Conservation (phyloP, 2,888 invertebrate genomes). For the Cheilosia vulpina region DNA sequence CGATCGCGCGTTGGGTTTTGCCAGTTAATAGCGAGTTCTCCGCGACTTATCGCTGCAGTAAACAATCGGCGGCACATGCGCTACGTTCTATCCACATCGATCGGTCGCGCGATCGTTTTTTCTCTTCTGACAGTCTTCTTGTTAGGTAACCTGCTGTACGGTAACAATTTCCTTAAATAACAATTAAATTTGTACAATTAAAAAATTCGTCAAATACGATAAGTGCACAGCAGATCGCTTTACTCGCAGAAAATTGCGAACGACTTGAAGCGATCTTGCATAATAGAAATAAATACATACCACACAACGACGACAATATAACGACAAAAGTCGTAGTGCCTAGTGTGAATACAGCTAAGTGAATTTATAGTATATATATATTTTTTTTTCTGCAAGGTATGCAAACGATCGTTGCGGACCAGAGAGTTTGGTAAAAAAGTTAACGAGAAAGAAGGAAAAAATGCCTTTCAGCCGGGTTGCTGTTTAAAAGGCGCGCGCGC, state of each 20-base stretch:
- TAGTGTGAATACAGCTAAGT: constrained; percentile 67
- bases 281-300: constrained; percentile 66
- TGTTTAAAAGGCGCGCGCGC: constrained; percentile 59
- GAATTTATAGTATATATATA: constrained; percentile 31
- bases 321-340: constrained; percentile 40
- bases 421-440: constrained; percentile 64
- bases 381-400: constrained; percentile 52
- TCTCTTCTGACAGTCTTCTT: not conserved
- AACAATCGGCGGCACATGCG: constrained; percentile 78
- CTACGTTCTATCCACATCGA: constrained; percentile 76
- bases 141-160: constrained; percentile 45
- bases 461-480: constrained; percentile 58
- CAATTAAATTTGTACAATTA: constrained; percentile 53
- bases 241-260: constrained; percentile 16
- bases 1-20: constrained; percentile 53
- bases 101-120: constrained; percentile 56
- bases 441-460: constrained; percentile 36
- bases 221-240: constrained; percentile 43
- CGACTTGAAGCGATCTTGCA: constrained; percentile 58
- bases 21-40: constrained; percentile 77
- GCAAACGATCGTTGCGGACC: constrained; percentile 66
- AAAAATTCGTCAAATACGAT: constrained; percentile 46
- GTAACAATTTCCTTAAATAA: constrained; percentile 26
- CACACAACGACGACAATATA: constrained; percentile 49
- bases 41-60: constrained; percentile 78